Conservation (phyloP, 2,888 invertebrate species). For the Herminia tarsipennalis region DNA sequence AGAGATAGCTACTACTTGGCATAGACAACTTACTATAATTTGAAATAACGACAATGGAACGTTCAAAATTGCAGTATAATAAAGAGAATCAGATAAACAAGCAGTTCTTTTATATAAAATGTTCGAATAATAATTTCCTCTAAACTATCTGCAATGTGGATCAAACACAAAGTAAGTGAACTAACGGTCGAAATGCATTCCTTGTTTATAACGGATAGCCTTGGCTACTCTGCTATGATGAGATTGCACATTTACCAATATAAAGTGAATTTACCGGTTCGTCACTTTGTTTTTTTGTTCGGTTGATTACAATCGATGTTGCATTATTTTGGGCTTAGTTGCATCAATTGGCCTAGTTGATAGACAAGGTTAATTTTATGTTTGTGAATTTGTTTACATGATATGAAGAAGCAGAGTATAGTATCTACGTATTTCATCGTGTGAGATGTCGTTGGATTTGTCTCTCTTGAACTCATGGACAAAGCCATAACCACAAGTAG, state of each 20-base stretch:
- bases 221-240: conserved; percentile 33
- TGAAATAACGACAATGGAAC: too few species aligned
- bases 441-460: too few species aligned
- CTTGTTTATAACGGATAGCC: conserved; percentile 48
- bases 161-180: conserved; percentile 42
- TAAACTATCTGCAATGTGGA: conserved; percentile 54
- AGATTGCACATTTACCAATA: conserved; percentile 35
- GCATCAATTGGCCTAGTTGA: too few species aligned
- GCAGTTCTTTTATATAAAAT: conserved; percentile 20
- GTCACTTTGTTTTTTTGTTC: background rate
- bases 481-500: too few species aligned
- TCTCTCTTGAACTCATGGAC: too few species aligned
- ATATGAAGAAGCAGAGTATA: too few species aligned
- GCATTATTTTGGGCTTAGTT: too few species aligned
- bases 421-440: too few species aligned
- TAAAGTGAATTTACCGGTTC: conserved; percentile 13
- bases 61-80: conserved; percentile 1
- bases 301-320: background rate
- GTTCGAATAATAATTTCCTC: conserved; percentile 45
- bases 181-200: conserved; percentile 61
- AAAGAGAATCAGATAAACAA: conserved; percentile 13
- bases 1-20: too few species aligned
- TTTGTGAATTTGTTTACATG: too few species aligned
- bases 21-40: too few species aligned
- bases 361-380: too few species aligned